Evolutionary conservation across 2,888 invertebrate genomes (phyloP).

Genomic region (Ectropis crepuscularia): DNA sequence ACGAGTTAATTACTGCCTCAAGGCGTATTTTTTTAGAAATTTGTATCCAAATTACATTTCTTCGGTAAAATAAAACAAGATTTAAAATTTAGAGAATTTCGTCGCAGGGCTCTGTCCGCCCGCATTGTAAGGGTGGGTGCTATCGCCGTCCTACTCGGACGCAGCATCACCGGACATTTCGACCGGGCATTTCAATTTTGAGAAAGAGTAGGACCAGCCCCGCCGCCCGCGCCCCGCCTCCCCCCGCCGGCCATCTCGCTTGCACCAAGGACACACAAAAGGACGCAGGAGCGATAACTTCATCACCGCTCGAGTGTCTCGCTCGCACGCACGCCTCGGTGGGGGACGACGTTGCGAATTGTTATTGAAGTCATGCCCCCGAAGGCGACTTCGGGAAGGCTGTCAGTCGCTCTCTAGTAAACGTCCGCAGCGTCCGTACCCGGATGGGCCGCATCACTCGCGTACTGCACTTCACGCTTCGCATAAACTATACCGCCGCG

Average conservation of each 20-base stretch:
- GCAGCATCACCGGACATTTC: constrained; percentile 85
- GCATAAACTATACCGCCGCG: constrained; percentile 66
- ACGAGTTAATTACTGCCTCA: constrained; percentile 21
- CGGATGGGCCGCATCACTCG: constrained; percentile 69
- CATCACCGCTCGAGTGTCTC: constrained; percentile 80
- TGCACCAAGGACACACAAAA: constrained; percentile 83
- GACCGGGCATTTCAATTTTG: constrained; percentile 86
- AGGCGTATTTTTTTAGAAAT: constrained; percentile 27
- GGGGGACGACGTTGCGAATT: constrained; percentile 85
- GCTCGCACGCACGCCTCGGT: constrained; percentile 80
- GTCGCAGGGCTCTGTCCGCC: constrained; percentile 79
- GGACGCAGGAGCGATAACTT: constrained; percentile 86
- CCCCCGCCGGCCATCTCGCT: constrained; percentile 71
- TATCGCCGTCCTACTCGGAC: constrained; percentile 84
- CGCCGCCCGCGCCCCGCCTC: constrained; percentile 63
- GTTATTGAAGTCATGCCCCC: constrained; percentile 85
- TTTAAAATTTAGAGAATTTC: constrained; percentile 80
- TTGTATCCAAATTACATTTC: constrained; percentile 42
- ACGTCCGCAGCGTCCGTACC: constrained; percentile 82
- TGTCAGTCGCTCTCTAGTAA: constrained; percentile 84
- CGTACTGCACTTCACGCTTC: constrained; percentile 62
- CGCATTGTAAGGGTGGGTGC: constrained; percentile 83
- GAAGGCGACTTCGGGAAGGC: constrained; percentile 85
- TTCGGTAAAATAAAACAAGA: constrained; percentile 63
- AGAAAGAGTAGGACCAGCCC: constrained; percentile 83